phyloP scores from a whole-genome alignment of 2,888 invertebrate species.

The Stegophylla sp. region DNA sequence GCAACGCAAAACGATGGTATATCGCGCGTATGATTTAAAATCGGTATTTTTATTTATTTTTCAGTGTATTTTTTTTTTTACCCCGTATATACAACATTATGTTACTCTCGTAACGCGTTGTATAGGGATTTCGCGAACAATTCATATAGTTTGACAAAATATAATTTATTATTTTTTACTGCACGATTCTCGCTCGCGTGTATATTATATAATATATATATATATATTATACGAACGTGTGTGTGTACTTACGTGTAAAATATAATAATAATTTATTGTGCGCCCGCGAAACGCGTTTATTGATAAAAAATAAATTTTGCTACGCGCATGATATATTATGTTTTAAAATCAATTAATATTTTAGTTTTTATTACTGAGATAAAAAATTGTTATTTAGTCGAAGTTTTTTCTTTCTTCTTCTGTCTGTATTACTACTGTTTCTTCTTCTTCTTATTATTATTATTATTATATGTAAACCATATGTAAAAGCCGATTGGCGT shows the following conservation, averaged over 20 bases:
- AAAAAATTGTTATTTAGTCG: no score
- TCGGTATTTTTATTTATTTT: not conserved
- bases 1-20: not conserved
- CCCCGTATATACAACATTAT: no score
- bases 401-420: no score
- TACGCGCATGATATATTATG: no score
- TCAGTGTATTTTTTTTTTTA: no score
- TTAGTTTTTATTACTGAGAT: no score
- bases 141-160: slow-evolving; percentile 16
- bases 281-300: not conserved
- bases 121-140: slow-evolving; percentile 14
- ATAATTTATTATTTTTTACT: slow-evolving; percentile 33
- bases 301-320: not conserved
- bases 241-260: not conserved
- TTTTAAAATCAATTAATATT: no score
- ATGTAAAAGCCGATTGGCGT: no score
- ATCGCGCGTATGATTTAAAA: not conserved
- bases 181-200: not conserved
- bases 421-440: no score
- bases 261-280: no score
- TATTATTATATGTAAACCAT: no score
- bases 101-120: not conserved
- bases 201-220: not conserved
- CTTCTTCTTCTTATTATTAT: no score
- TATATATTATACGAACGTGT: not conserved